Evolutionary conservation across 1,140 invertebrate species (phyloP), one percentile per base, ranked within the genome.

Genomic region (Zaprionus ornatus): DNA sequence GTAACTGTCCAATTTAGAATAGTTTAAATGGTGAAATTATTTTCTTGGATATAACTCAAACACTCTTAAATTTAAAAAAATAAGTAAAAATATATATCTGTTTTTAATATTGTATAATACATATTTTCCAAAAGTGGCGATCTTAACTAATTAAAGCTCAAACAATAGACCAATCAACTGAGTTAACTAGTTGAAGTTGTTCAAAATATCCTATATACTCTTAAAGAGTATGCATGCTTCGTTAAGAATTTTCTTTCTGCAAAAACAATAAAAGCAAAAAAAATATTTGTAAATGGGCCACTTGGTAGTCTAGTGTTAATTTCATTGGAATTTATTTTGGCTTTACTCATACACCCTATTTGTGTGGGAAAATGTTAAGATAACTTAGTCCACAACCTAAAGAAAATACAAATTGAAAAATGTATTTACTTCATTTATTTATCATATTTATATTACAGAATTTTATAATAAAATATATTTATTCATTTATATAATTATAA

Each of bases 251-350:
- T 21, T 1, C 1, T 0, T 10, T 35, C 13, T 57, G 21, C 35
- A 40, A 40, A 60, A 60, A 60, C 5, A 23, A 59, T 32, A 23
- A 12, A 23, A 3, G 1, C 3, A 32, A 42, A 59, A 42, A 63
- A 57, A 40, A 50, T 15, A 35, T 15, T 52, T 40, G 40, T 67
- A 64, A 82, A 79, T 77, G 74, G 56, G 65, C 73, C 66, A 74
- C 59, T 80, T 74, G 63, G 37, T 56, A 63, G 84, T 60, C 42
- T 66, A 63, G 84, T 84, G 84, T 81, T 87, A 87, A 87, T 87
- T 87, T 75, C 48, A 55, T 60, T 74, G 84, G 84, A 88, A 87
- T 87, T 85, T 81, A 74, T 85, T 88, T 80, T 19, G 65, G 45
- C 45, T 71, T 88, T 88, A 32, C 59, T 54, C 42, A 69, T 25